phyloP scores from a whole-genome alignment of 2,797 vertebrate species.

The Liasis olivaceus region DNA sequence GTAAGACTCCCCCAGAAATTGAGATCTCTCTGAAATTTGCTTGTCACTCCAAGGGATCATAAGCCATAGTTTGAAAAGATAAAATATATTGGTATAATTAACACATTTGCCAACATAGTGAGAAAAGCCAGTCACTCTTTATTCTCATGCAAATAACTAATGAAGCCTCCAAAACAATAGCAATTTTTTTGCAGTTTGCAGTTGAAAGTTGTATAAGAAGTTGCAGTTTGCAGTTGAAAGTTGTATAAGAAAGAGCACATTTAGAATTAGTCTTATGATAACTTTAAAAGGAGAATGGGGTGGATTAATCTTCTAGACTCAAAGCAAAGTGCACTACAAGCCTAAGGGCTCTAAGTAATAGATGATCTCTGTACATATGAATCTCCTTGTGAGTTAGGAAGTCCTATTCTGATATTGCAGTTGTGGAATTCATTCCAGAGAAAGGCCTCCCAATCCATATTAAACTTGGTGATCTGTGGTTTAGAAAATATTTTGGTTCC shows the following conservation, averaged over 20 bases:
- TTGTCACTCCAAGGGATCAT: too few relatives aligned
- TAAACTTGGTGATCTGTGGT: not conserved
- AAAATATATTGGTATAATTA: not conserved
- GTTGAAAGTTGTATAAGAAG: not conserved
- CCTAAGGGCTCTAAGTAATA: not conserved
- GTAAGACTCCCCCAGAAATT: not conserved
- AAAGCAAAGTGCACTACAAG: not conserved
- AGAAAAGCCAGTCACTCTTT: not conserved
- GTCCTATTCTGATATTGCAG: not conserved
- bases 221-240: not conserved
- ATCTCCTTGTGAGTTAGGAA: not conserved
- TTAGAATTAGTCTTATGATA: not conserved
- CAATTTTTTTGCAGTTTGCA: too few relatives aligned
- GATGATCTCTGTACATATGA: not conserved
- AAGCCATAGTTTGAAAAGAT: not conserved
- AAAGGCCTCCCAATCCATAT: not conserved
- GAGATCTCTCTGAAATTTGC: not conserved
- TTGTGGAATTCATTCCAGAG: not conserved
- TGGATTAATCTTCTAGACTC: not conserved
- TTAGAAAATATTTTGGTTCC: not conserved
- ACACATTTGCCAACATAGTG: not conserved
- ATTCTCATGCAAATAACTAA: not conserved
- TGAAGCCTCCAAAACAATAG: not conserved
- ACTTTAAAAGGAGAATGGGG: not conserved
- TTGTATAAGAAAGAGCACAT: not conserved